phyloP scores from a whole-genome alignment of 1,140 invertebrate genomes.

The Monochamus saltuarius region DNA sequence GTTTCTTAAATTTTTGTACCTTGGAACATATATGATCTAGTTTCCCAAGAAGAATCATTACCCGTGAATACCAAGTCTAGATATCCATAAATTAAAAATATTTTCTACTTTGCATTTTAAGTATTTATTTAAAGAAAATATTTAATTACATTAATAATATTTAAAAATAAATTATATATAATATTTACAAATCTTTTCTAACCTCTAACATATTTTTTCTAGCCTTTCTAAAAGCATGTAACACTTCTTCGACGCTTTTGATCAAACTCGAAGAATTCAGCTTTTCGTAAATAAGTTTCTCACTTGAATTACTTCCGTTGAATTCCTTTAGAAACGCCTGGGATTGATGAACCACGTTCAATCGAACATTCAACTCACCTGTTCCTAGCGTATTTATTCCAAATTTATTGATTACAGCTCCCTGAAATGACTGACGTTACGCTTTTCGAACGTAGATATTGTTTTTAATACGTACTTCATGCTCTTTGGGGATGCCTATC shows the following conservation, averaged over 20 bases:
- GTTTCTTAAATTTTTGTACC: too few relatives aligned
- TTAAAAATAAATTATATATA: not conserved
- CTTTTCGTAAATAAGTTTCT: slow-evolving; percentile 36
- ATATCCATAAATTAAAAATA: too few relatives aligned
- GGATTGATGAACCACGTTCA: slow-evolving; percentile 44
- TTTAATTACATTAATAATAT: not conserved
- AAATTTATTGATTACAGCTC: slow-evolving; percentile 39
- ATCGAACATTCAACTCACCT: slow-evolving; percentile 33
- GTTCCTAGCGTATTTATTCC: slow-evolving; percentile 36
- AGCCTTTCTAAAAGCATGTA: slow-evolving; percentile 43
- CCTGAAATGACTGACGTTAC: slow-evolving; percentile 30
- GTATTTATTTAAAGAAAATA: slow-evolving; percentile 1
- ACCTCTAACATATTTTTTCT: slow-evolving; percentile 43
- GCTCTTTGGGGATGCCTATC: slow-evolving; percentile 35
- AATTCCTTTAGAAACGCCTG: slow-evolving; percentile 37
- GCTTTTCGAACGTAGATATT: not conserved
- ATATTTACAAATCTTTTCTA: slow-evolving; percentile 29
- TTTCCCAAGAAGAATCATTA: too few relatives aligned
- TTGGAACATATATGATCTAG: too few relatives aligned
- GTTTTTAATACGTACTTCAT: slow-evolving; percentile 29
- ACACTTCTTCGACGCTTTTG: slow-evolving; percentile 46
- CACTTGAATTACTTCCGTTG: slow-evolving; percentile 8
- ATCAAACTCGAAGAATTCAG: slow-evolving; percentile 38
- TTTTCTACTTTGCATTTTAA: not conserved
- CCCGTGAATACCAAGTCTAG: too few relatives aligned